Evolutionary conservation across 2,888 invertebrate species (phyloP).

Genomic region (Therioaphis trifolii): DNA sequence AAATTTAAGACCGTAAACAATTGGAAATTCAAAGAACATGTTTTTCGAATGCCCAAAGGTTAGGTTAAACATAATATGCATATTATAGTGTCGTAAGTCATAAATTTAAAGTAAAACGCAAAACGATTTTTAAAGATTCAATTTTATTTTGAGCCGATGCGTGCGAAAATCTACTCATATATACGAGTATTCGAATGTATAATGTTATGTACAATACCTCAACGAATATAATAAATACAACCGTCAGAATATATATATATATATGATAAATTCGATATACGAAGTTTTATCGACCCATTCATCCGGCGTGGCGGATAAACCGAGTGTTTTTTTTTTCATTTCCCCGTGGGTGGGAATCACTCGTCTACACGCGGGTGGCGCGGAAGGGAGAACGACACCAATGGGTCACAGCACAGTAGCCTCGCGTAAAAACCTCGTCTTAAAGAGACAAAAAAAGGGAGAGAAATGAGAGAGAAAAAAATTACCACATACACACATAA

Average conservation of each 20-base stretch:
- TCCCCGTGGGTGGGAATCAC: slow-evolving; percentile 9
- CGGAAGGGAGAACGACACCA: neutral
- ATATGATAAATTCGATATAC: too few species aligned
- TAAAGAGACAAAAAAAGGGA: neutral
- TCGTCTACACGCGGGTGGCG: neutral
- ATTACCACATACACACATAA: neutral
- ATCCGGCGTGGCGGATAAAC: too few species aligned
- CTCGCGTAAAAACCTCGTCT: neutral
- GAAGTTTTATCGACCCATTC: too few species aligned
- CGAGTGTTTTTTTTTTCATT: neutral
- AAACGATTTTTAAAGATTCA: slow-evolving; percentile 6
- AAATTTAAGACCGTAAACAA: slow-evolving; percentile 39
- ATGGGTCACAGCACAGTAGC: neutral
- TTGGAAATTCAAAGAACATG: slow-evolving; percentile 25
- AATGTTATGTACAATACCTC: neutral
- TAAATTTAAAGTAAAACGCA: slow-evolving; percentile 22
- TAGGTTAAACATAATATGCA: neutral
- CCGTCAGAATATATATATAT: too few species aligned
- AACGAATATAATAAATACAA: neutral
- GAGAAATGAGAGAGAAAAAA: neutral
- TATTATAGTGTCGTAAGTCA: slow-evolving; percentile 14
- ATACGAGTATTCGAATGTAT: too few species aligned
- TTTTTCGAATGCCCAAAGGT: neutral
- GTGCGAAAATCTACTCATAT: neutral
- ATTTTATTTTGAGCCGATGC: neutral